Evolutionary conservation across 2,888 invertebrate genomes (phyloP), one percentile per base, ranked within the genome.

Genomic region (Ceriagrion tenellum): DNA sequence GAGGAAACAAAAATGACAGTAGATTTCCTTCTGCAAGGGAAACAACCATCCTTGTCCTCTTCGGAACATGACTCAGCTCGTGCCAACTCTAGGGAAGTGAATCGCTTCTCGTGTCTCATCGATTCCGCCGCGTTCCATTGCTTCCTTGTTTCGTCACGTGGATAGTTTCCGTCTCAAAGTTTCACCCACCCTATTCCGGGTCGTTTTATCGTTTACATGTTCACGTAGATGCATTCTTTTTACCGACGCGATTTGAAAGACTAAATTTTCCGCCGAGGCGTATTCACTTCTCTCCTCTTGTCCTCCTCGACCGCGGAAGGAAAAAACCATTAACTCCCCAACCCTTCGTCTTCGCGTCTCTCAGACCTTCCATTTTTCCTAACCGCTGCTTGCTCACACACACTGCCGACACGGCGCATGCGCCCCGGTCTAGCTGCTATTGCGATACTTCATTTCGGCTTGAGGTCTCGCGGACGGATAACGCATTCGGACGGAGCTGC

Each of bases 381-480:
- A 47, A 55, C 89, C 2, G 12, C 40, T 20, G 35, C 20, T 88
- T 35, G 47, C 89, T 35, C 8, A 47, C 47, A 47, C 47, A 47
- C 47, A 4, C 47, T 2, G 47, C 47, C 47, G 8, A 8, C 81
- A 89, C 55, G 8, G 89, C 89, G 89, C 89, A 89, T 89, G 89
- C 89, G 89, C 89, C 55, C 16, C 89, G 30, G 13, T 89, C 89
- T 55, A n/a, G 55, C 26, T 13, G 55, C 55, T 23, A 55, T 89
- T 35, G 89, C n/a, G 89, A 47, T 88, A 88, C 88, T 88, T 88
- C 88, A 88, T 89, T 89, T 40, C 26, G 89, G 55, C 55, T n/a
- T 18, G 89, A 89, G 89, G 55, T 3, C n/a, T 55, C 89, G 89
- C 12, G 88, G 35, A 26, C 40, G 47, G 88, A 23, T 2, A 88